These are phyloP conservation scores for Drosophila navojoa DNA, from an alignment of 1,140 invertebrate species.

Conservation along the genomic window DNA sequence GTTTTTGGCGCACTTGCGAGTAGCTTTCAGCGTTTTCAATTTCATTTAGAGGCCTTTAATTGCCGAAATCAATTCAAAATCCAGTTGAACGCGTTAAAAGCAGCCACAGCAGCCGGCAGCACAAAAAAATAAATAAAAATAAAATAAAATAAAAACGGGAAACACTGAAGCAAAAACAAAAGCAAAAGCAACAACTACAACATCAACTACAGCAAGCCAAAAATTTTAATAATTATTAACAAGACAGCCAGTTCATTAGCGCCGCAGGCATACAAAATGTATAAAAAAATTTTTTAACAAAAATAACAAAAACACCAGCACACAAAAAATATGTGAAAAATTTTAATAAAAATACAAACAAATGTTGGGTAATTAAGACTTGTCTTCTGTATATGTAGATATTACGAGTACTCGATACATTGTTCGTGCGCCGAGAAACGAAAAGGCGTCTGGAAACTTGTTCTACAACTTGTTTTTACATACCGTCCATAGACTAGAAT, in stretches of 20 bases:
- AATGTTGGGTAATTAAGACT: constrained; percentile 80
- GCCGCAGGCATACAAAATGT: constrained; percentile 47
- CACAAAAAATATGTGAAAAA: constrained; percentile 20
- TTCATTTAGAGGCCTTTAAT: constrained; percentile 77
- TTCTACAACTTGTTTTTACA: constrained; percentile 80
- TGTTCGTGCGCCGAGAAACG: constrained; percentile 24
- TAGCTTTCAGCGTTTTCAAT: constrained; percentile 75
- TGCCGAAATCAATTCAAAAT: constrained; percentile 81
- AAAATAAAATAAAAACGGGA: no score
- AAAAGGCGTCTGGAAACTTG: constrained; percentile 74
- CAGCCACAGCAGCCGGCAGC: constrained; percentile 59
- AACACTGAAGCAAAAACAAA: constrained; percentile 16
- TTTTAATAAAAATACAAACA: constrained; percentile 71
- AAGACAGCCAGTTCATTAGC: constrained; percentile 77
- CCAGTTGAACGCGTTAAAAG: constrained; percentile 78
- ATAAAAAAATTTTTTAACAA: constrained; percentile 9
- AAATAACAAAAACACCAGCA: background rate
- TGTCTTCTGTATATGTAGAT: constrained; percentile 50
- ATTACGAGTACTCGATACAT: constrained; percentile 43
- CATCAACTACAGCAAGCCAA: constrained; percentile 30
- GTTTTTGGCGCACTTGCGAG: constrained; percentile 51
- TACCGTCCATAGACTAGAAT: constrained; percentile 65
- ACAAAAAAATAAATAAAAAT: constrained; percentile 14
- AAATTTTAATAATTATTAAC: constrained; percentile 80
- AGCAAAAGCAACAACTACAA: constrained; percentile 26